Conservation (phyloP, 2,113 vertebrate species). For the Tetrax tetrax region DNA sequence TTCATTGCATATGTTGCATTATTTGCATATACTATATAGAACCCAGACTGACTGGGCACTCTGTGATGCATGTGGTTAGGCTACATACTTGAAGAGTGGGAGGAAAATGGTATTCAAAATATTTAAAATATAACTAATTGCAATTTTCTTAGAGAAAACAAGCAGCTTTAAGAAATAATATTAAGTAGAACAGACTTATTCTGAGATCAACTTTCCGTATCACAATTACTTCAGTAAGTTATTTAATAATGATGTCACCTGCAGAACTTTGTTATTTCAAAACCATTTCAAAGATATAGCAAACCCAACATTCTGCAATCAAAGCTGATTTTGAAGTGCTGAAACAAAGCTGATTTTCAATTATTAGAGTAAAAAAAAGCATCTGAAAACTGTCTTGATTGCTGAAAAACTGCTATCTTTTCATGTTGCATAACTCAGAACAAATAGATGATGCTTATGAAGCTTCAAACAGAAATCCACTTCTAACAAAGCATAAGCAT, state of each 20-base stretch:
- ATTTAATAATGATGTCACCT: neutral
- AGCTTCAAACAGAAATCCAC: slow-evolving; percentile 31
- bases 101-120: neutral
- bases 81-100: neutral
- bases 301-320: slow-evolving; percentile 17
- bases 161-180: neutral
- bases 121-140: neutral
- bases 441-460: slow-evolving; percentile 39
- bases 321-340: slow-evolving; percentile 61
- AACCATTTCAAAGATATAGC: neutral
- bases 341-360: slow-evolving; percentile 64
- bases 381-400: slow-evolving; percentile 21
- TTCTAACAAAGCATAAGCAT: slow-evolving; percentile 19
- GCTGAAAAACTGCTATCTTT: slow-evolving; percentile 34
- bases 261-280: slow-evolving; percentile 28
- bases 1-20: neutral
- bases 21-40: neutral
- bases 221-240: neutral
- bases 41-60: neutral
- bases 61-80: neutral
- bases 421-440: slow-evolving; percentile 37
- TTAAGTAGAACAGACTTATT: neutral
- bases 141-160: neutral
- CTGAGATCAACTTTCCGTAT: neutral
- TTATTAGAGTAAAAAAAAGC: slow-evolving; percentile 45